Base-by-base conservation (phyloP, 2,888 invertebrate genomes). In the Punctoribates punctum region DNA sequence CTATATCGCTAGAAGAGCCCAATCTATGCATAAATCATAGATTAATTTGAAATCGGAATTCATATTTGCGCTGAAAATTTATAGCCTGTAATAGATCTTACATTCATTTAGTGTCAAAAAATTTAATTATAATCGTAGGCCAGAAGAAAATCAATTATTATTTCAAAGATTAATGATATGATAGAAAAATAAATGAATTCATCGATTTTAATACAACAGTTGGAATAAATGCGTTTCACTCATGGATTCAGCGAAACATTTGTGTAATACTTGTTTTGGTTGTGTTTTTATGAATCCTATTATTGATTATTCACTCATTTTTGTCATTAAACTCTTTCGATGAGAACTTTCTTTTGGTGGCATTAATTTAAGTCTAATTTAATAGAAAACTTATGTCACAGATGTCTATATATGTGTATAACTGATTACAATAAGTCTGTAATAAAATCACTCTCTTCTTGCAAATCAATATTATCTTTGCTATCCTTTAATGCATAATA, bases 291-390 rank as follows among this genome's bases (percentile, higher is more conserved):
- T 42, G 20, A 20, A 51, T 20, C 4, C 51, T 20, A 60, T 25
- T 60, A 60, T 60, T 60, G 27, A 60, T 27, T 60, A 60, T 60
- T 25, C 27, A 23, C 27, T 60, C 60, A 60, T 60, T 60, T 27
- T 25, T 60, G 11, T 51, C 51, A 51, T 51, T 51, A 51, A 42
- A 42, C 20, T 54, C 54, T 54, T 23, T 54, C 20, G n/a, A n/a
- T 54, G 23, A 20, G n/a, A 20, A 20, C n/a, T 54, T 54, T 54
- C 23, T 54, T 20, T 54, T 20, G 20, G 6, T 20, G 20, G n/a
- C 23, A 54, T 54, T 54, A 54, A 54, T 54, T 25, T 60, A 60
- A 60, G n/a, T 60, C 25, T 60, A 60, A 60, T 60, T 60, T 60
- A 4, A 25, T 20, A 20, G 15, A 25, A 60, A 60, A 25, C 60